Evolutionary conservation across 37 sponge, comb jelly and placozoan genomes (phyloP).

Genomic region (Eunapius fragilis): DNA sequence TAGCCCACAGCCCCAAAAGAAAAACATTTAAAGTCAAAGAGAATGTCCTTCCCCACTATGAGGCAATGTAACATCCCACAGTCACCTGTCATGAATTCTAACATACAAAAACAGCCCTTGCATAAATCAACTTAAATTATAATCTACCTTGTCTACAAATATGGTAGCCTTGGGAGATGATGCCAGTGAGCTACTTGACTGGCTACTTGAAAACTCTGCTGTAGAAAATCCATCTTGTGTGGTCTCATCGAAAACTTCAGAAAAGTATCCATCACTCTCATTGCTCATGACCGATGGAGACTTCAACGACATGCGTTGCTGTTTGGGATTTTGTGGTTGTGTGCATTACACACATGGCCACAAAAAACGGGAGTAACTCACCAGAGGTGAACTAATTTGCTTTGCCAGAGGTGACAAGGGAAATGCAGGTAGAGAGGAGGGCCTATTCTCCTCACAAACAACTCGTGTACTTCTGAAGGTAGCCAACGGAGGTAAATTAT

Average conservation of each 20-base stretch:
- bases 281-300: conserved; percentile 11
- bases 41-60: too few species aligned
- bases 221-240: not conserved
- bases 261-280: conserved; percentile 61
- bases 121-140: not conserved
- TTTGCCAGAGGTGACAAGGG: not conserved
- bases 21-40: too few species aligned
- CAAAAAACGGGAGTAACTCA: not conserved
- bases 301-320: conserved; percentile 58
- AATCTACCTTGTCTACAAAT: conserved; percentile 1
- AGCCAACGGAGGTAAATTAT: too few species aligned
- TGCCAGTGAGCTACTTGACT: not conserved
- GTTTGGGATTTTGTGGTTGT: not conserved
- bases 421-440: not conserved
- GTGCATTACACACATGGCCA: not conserved
- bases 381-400: not conserved
- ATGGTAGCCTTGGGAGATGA: conserved; percentile 7
- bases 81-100: not conserved
- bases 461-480: not conserved
- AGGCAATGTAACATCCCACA: not conserved
- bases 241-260: conserved; percentile 54
- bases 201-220: not conserved
- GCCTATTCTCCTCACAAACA: not conserved
- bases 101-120: not conserved
- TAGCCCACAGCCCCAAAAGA: too few species aligned